Conservation (phyloP, 1,140 invertebrate species). For the Camponotus vicinus region DNA sequence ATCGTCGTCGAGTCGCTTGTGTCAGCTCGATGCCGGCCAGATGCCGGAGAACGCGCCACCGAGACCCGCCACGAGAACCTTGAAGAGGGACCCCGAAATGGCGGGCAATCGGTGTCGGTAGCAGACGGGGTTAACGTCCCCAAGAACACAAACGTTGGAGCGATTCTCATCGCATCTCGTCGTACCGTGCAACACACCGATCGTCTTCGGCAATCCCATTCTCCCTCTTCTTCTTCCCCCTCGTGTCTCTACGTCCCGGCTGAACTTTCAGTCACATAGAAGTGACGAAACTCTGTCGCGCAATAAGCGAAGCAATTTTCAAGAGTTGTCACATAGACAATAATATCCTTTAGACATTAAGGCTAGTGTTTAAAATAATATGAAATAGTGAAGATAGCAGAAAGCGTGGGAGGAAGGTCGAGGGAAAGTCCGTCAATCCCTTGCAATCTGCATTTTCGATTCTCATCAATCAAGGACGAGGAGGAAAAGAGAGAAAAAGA, state of each 20-base stretch:
- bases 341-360: slow-evolving; percentile 65
- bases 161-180: slow-evolving; percentile 35
- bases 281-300: slow-evolving; percentile 51
- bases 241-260: slow-evolving; percentile 3
- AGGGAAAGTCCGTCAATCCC: neutral
- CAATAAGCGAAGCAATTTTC: slow-evolving; percentile 1
- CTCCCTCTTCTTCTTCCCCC: slow-evolving; percentile 13
- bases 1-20: slow-evolving; percentile 30
- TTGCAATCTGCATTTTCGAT: neutral
- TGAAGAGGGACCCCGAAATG: slow-evolving; percentile 79
- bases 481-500: neutral
- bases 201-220: slow-evolving; percentile 16
- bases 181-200: slow-evolving; percentile 49
- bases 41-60: slow-evolving; percentile 71
- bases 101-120: slow-evolving; percentile 84
- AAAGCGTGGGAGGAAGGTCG: neutral
- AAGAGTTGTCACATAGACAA: slow-evolving; percentile 60
- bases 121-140: slow-evolving; percentile 81
- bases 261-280: slow-evolving; percentile 15
- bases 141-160: slow-evolving; percentile 36
- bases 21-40: slow-evolving; percentile 70
- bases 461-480: neutral
- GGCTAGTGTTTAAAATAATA: slow-evolving; percentile 53
- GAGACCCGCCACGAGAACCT: slow-evolving; percentile 63
- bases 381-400: slow-evolving; percentile 42